These are phyloP conservation scores for Eupithecia vulgata DNA, from an alignment of 2,888 invertebrate genomes.

Conservation along the genomic window DNA sequence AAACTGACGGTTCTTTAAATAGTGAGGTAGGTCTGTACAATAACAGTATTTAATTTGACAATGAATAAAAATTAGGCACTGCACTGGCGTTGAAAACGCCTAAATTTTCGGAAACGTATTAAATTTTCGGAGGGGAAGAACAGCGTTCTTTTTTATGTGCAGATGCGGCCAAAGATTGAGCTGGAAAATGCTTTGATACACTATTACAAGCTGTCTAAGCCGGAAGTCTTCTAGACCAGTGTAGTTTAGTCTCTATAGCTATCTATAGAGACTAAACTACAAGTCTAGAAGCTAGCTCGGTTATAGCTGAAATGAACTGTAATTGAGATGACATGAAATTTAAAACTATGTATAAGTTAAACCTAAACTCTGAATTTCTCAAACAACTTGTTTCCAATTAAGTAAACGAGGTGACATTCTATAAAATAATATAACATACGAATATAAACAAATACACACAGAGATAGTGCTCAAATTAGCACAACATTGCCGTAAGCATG, in stretches of 20 bases:
- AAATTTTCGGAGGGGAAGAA: background rate
- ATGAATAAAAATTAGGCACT: background rate
- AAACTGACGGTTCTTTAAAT: constrained; percentile 28
- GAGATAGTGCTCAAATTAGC: constrained; percentile 70
- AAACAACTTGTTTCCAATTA: background rate
- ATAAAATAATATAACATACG: background rate
- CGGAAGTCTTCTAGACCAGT: background rate
- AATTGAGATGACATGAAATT: too few relatives aligned
- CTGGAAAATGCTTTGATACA: background rate
- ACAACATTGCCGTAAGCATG: constrained; percentile 61
- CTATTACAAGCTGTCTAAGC: background rate
- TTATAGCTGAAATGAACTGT: background rate
- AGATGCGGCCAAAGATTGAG: background rate
- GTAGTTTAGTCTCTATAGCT: too few relatives aligned
- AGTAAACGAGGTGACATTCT: background rate
- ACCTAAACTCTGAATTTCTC: background rate
- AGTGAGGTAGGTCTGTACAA: background rate
- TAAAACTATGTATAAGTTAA: background rate
- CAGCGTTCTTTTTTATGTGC: background rate
- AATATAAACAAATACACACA: constrained; percentile 29
- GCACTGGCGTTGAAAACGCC: too few relatives aligned
- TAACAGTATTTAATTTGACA: background rate
- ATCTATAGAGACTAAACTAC: background rate
- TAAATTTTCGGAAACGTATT: background rate
- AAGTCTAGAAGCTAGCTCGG: background rate